These are phyloP conservation scores for Labeo calbasu DNA, from an alignment of 2,797 vertebrate species.

Conservation along the genomic window DNA sequence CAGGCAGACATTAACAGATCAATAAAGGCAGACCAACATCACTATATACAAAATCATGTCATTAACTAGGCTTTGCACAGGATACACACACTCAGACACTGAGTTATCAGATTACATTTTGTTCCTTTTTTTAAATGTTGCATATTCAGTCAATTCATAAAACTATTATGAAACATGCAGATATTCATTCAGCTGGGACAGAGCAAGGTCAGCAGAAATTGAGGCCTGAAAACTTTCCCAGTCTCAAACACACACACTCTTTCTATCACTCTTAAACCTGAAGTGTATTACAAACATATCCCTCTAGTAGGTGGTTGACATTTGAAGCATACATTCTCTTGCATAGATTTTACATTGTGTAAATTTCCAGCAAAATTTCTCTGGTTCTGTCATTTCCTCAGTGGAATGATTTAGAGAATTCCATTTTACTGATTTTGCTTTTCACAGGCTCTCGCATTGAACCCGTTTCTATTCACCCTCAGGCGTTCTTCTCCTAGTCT, in stretches of 20 bases:
- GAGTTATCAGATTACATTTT: background rate
- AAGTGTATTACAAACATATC: background rate
- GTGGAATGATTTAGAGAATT: slow-evolving; percentile 53
- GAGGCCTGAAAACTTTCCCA: slow-evolving; percentile 18
- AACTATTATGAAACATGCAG: slow-evolving; percentile 44
- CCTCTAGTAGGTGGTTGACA: slow-evolving; percentile 1
- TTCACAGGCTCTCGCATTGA: background rate
- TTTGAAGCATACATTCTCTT: slow-evolving; percentile 62
- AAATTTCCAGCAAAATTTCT: slow-evolving; percentile 66
- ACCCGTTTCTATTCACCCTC: background rate
- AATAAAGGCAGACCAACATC: slow-evolving; percentile 33
- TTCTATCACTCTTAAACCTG: slow-evolving; percentile 12
- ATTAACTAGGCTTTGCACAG: slow-evolving; percentile 21
- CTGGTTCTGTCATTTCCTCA: slow-evolving; percentile 44
- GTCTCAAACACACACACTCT: background rate
- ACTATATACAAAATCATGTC: slow-evolving; percentile 20
- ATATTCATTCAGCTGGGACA: slow-evolving; percentile 20
- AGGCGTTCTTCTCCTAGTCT: background rate
- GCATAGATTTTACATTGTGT: slow-evolving; percentile 79
- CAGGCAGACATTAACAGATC: slow-evolving; percentile 16
- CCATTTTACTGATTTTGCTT: background rate
- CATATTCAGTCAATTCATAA: slow-evolving; percentile 32
- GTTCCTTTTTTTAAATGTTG: slow-evolving; percentile 13
- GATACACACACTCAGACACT: background rate
- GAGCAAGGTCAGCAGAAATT: background rate